Percentiles rank a stretch among this genome's conserved stretches.
phyloP scores from a whole-genome alignment of 2,797 vertebrate genomes.

The Mionectes olivaceus region DNA sequence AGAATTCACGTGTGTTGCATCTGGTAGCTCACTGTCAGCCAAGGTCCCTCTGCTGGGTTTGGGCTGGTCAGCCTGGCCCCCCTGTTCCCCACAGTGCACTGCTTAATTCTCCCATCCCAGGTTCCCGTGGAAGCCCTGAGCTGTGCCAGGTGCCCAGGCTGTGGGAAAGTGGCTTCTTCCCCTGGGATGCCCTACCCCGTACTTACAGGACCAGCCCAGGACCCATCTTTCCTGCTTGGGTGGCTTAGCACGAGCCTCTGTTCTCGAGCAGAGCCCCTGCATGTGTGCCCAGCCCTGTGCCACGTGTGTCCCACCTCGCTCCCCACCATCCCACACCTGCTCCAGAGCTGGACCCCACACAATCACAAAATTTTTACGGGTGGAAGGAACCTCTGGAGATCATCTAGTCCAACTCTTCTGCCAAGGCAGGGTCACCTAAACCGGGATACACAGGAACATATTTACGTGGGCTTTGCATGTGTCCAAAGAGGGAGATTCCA shows the following conservation, averaged over 20 bases:
- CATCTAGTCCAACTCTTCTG: neutral
- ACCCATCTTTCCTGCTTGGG: neutral
- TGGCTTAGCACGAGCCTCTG: neutral
- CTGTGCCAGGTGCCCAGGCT: rapidly evolving
- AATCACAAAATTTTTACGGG: neutral
- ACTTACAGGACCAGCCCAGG: no score
- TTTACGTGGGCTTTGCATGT: no score
- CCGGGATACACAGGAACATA: neutral
- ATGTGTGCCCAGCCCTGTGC: rapidly evolving
- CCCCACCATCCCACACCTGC: neutral
- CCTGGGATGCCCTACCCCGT: no score
- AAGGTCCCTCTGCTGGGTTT: neutral
- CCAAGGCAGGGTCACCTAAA: neutral
- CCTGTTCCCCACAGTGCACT: rapidly evolving
- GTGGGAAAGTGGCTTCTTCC: rapidly evolving
- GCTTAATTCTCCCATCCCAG: neutral
- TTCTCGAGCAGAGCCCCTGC: neutral
- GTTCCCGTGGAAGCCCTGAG: neutral
- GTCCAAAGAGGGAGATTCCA: rapidly evolving
- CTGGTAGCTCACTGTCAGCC: rapidly evolving
- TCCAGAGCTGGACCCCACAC: no score
- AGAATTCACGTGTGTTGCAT: rapidly evolving
- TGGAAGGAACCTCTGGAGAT: neutral
- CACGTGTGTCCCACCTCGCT: rapidly evolving
- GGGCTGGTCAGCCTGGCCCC: rapidly evolving